phyloP scores from a whole-genome alignment of 2,888 invertebrate species.

The Tethea ocularis region DNA sequence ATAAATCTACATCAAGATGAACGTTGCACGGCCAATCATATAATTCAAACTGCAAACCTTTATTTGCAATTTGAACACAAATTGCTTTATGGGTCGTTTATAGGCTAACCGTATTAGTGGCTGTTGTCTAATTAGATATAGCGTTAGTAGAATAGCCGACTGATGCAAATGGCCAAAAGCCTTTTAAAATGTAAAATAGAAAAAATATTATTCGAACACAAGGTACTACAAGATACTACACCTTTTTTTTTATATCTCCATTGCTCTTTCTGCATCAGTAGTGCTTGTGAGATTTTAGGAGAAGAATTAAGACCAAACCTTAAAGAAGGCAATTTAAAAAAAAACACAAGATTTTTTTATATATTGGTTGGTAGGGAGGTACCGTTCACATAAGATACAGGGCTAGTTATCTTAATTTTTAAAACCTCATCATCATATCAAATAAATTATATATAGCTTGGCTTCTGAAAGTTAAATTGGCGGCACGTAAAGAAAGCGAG shows the following conservation, averaged over 20 bases:
- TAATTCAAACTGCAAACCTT: slow-evolving; percentile 72
- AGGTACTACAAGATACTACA: no score
- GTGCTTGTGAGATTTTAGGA: no score
- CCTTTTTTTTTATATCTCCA: no score
- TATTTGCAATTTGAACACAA: slow-evolving; percentile 67
- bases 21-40: slow-evolving; percentile 72
- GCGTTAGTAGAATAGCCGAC: neutral
- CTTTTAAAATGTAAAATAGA: neutral
- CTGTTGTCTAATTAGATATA: slow-evolving; percentile 56
- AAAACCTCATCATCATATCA: no score
- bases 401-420: slow-evolving; percentile 11
- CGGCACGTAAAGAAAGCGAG: slow-evolving; percentile 60
- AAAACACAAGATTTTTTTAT: neutral
- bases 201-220: neutral
- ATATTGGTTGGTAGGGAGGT: no score
- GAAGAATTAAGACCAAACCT: neutral
- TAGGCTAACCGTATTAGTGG: slow-evolving; percentile 45
- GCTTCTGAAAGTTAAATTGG: slow-evolving; percentile 43
- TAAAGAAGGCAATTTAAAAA: neutral
- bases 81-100: slow-evolving; percentile 50
- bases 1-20: slow-evolving; percentile 76
- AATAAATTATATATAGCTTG: slow-evolving; percentile 26
- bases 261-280: no score
- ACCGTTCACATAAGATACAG: no score
- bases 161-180: neutral